phyloP scores from a whole-genome alignment of 1,140 invertebrate species.

The Drosophila tani region DNA sequence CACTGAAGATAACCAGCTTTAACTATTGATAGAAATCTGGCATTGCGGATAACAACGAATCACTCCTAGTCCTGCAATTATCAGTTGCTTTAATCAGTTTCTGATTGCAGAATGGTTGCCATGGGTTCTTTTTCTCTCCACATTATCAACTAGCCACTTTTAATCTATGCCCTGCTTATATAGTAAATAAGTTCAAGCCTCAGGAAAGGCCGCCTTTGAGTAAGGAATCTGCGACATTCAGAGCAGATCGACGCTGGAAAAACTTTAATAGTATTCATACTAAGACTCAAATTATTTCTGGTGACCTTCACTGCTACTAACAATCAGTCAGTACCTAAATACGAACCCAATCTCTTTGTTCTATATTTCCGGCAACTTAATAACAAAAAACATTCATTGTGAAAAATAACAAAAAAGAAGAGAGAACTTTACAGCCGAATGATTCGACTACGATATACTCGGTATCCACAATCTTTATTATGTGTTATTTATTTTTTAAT shows the following conservation, averaged over 20 bases:
- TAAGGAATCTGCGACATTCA: not conserved
- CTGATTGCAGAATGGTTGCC: conserved; percentile 6
- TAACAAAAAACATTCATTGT: not conserved
- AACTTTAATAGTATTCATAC: no score
- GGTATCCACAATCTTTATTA: not conserved
- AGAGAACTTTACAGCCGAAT: not conserved
- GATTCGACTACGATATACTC: not conserved
- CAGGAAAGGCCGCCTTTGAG: not conserved
- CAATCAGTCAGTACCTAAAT: not conserved
- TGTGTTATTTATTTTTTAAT: not conserved
- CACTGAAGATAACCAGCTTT: conserved; percentile 3
- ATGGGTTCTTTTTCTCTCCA: not conserved
- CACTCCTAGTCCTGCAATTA: conserved; percentile 11
- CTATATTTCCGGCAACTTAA: not conserved
- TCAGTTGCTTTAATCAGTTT: conserved; percentile 20
- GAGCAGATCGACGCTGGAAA: not conserved
- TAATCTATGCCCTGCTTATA: not conserved
- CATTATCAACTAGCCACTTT: not conserved
- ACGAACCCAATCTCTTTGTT: not conserved
- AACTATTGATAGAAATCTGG: conserved; percentile 17
- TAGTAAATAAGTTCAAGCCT: not conserved
- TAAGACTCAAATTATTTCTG: not conserved
- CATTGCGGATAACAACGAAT: conserved; percentile 12
- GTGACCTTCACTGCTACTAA: not conserved
- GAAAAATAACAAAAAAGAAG: no score